Conservation (phyloP, 2,113 vertebrate genomes). For the Aplodontia rufa region DNA sequence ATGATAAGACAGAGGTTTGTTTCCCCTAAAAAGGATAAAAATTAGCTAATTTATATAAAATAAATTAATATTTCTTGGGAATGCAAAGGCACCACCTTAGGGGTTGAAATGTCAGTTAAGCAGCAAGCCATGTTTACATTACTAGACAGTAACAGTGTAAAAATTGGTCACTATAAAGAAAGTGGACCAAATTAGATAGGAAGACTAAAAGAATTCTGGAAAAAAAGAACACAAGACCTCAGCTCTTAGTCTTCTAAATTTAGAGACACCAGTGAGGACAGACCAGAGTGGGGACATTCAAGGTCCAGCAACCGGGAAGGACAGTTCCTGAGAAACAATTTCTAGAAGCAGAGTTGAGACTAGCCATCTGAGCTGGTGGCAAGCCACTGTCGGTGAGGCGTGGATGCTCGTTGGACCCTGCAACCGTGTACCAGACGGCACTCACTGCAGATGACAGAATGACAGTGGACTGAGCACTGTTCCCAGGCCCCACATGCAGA, state of each 20-base stretch:
- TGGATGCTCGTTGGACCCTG: background rate
- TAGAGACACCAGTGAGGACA: background rate
- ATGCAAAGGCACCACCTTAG: background rate
- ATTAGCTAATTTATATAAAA: background rate
- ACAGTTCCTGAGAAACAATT: background rate
- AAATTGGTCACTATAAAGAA: background rate
- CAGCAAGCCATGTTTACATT: background rate
- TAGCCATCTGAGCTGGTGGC: background rate
- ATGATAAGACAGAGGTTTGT: background rate
- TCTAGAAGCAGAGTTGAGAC: background rate
- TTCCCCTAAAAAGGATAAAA: background rate
- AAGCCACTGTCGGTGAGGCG: fast-evolving
- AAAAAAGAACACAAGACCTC: background rate
- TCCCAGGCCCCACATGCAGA: background rate
- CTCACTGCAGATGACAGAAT: background rate
- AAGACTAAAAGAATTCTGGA: background rate
- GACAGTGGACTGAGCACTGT: fast-evolving
- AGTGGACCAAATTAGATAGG: background rate
- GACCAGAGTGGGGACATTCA: background rate
- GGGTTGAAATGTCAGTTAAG: background rate
- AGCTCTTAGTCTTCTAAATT: background rate
- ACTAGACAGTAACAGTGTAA: background rate
- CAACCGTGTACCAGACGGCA: too few species aligned
- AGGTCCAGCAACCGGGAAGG: background rate
- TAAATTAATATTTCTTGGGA: background rate